Percentiles rank a stretch among this genome's conserved stretches.
Conservation (phyloP, 2,797 vertebrate genomes). For the Gambusia yucatana region DNA sequence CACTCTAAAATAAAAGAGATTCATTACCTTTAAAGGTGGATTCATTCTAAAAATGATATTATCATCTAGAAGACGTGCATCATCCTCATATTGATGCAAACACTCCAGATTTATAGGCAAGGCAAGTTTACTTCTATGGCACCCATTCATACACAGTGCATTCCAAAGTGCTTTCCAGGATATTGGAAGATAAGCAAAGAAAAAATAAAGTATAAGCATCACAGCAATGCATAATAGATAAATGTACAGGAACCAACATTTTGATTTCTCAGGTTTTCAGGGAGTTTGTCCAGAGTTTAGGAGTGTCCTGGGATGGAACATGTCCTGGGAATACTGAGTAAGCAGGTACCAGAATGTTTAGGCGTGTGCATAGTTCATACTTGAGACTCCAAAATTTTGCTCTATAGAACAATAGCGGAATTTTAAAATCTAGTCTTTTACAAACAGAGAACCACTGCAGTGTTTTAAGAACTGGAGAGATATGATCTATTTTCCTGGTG, state of each 20-base stretch:
- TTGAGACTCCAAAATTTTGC: not conserved
- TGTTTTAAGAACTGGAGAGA: not conserved
- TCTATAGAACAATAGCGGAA: not conserved
- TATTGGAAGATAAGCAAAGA: not conserved
- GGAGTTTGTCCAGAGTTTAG: not conserved
- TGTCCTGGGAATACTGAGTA: not conserved
- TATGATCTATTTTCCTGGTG: not conserved
- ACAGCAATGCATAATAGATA: not conserved
- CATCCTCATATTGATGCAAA: not conserved
- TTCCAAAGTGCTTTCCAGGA: not conserved
- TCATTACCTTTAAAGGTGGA: not conserved
- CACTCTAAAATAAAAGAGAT: not conserved
- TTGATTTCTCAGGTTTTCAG: not conserved
- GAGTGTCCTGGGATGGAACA: not conserved
- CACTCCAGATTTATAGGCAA: not conserved
- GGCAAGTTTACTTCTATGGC: not conserved
- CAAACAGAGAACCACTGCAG: not conserved
- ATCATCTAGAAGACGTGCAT: not conserved
- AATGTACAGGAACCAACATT: not conserved
- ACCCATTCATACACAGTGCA: not conserved
- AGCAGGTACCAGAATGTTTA: not conserved
- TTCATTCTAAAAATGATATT: not conserved
- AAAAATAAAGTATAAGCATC: not conserved
- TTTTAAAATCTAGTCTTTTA: not conserved
- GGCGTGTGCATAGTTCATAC: not conserved